Evolutionary conservation across 2,797 vertebrate genomes (phyloP), one percentile per base, ranked within the genome.

Genomic region (Huso huso): DNA sequence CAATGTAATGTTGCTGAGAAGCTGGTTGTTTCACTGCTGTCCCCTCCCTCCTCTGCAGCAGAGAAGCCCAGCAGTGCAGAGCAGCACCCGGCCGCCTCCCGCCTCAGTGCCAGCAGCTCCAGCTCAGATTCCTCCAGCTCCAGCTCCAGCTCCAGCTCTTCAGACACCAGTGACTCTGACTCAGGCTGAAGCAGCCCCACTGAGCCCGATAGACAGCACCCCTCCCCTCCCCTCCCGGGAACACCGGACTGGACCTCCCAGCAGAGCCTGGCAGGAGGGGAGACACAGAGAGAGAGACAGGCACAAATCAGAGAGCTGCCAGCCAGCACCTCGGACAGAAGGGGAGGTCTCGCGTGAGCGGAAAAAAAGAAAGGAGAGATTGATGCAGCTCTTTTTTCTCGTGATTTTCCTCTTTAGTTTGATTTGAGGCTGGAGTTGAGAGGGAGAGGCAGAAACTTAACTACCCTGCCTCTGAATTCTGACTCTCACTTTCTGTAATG

Each of bases 121-220:
- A 95, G 93, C 69, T 96, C 94, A 0, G 94, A 93, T 79, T 94
- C 94, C 1, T 93, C 90, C 48, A 93, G 93, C 0, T 93, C 91
- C 0, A 94, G 91, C 0, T 95, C 94, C 0, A 93, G 91, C 0
- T 95, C 93, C 0, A 94, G 83, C 0, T 87, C 94, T 6, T 96
- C 94, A 0, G 95, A 97, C 83, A 96, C 95, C 68, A 97, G 94
- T 66, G 94, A 96, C 9, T 95, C 94, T 0, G 94, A 97, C 78
- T 96, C 93, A 0, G 92, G 87, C 67, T 90, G 77, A 66, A 51
- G 51, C 48, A 10, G 49, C 12, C 50, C 1, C n/a, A 23, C 48
- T 10, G 68, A 69, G 64, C 4, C 15, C 60, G 48, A 67, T 13
- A 48, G 8, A 6, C 2, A 4, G 51, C 50, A 10, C 11, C 23